These are phyloP conservation scores for Caloenas nicobarica DNA, from an alignment of 2,113 vertebrate species.

Conservation along the genomic window DNA sequence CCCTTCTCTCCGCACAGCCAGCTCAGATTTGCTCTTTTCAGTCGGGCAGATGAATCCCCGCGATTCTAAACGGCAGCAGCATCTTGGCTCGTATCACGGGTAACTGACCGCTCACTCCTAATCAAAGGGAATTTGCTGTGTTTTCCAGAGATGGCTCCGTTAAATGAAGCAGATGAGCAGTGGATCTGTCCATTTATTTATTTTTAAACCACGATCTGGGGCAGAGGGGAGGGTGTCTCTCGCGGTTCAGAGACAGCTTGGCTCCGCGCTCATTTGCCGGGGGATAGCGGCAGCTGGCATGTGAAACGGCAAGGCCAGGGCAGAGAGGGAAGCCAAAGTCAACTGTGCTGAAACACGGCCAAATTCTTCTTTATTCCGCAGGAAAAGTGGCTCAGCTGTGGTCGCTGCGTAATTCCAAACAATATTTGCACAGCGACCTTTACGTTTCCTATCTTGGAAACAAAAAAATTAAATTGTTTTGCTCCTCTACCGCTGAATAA, in stretches of 20 bases:
- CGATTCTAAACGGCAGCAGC: background rate
- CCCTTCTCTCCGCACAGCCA: background rate
- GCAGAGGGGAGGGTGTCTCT: background rate
- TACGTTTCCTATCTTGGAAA: background rate
- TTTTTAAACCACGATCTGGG: slow-evolving; percentile 37
- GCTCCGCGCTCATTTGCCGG: background rate
- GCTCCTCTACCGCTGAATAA: background rate
- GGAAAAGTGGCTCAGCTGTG: slow-evolving; percentile 3
- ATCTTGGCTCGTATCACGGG: background rate
- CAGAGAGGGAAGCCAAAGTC: slow-evolving; percentile 17
- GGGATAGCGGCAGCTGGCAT: slow-evolving; percentile 42
- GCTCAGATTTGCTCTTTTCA: fast-evolving
- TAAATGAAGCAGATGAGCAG: background rate
- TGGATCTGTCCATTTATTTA: background rate
- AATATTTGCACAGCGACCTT: slow-evolving; percentile 11
- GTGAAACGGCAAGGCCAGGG: background rate
- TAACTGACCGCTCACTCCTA: background rate
- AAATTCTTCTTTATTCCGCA: slow-evolving; percentile 7
- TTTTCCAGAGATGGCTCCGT: background rate
- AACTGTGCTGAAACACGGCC: slow-evolving; percentile 2
- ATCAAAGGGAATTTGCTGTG: background rate
- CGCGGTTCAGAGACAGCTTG: background rate
- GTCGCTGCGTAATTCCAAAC: background rate
- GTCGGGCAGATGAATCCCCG: background rate
- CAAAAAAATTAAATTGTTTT: slow-evolving; percentile 6